Conservation (phyloP, 2,888 invertebrate genomes). For the Andrena camellia region DNA sequence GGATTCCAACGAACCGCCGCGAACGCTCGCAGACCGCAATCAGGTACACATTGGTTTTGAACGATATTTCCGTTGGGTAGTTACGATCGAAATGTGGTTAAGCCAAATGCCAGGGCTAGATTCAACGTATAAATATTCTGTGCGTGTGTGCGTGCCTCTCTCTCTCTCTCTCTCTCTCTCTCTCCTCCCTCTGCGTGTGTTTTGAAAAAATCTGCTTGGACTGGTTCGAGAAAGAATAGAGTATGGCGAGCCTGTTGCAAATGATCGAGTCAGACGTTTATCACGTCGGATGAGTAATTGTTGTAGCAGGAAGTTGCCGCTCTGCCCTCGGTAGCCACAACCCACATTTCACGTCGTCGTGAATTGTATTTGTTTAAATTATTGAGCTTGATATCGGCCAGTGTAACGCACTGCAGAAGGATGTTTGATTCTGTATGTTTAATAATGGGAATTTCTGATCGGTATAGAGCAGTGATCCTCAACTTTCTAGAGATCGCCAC, state of each 20-base stretch:
- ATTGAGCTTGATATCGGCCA: neutral
- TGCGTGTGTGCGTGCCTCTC: neutral
- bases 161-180: no score
- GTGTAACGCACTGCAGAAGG: neutral
- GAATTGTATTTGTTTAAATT: neutral
- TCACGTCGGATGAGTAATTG: conserved; percentile 54
- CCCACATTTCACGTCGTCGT: conserved; percentile 10
- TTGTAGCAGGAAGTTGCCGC: conserved; percentile 49
- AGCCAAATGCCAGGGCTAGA: neutral
- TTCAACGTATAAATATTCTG: neutral
- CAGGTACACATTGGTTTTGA: neutral
- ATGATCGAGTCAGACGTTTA: conserved; percentile 36
- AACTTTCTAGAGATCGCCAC: neutral
- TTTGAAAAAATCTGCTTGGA: neutral
- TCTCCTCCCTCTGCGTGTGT: no score
- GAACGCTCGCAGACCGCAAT: neutral
- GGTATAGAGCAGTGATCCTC: neutral
- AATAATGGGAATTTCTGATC: neutral
- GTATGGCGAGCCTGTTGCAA: conserved; percentile 7
- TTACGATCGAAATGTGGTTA: conserved; percentile 6
- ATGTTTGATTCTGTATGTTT: neutral
- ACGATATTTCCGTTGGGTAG: neutral
- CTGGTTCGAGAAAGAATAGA: neutral
- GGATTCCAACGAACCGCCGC: neutral
- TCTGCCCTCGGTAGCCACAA: conserved; percentile 13